Percentiles rank a stretch among this genome's conserved stretches.
Evolutionary conservation across 2,113 vertebrate species (phyloP).

Genomic region (Empidonax traillii): DNA sequence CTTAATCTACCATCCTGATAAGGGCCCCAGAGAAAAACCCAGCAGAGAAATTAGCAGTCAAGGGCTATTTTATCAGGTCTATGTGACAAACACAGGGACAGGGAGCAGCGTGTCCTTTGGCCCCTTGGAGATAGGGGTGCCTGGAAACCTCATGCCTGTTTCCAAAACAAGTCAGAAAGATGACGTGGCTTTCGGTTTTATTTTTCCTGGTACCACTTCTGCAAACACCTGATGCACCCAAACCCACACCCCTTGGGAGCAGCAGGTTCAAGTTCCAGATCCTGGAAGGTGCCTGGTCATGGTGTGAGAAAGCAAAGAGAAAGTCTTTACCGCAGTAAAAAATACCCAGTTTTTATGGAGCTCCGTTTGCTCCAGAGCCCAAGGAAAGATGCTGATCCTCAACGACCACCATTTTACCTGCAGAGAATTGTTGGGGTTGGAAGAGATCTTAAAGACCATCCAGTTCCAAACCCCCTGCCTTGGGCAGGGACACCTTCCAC

Average conservation of each 20-base stretch:
- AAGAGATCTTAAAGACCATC: neutral
- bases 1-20: neutral
- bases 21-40: neutral
- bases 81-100: neutral
- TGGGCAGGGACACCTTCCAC: neutral
- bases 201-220: neutral
- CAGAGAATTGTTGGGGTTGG: neutral
- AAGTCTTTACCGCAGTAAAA: neutral
- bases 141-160: neutral
- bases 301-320: neutral
- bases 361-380: neutral
- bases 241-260: neutral
- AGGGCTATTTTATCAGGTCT: neutral
- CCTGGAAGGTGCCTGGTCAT: neutral
- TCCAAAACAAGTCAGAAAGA: neutral
- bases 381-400: neutral
- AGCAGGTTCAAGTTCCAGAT: neutral
- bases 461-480: neutral
- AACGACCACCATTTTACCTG: fast-evolving
- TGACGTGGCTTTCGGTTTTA: fast-evolving
- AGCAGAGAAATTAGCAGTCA: neutral
- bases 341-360: neutral
- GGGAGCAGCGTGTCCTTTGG: neutral
- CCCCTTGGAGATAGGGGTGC: neutral
- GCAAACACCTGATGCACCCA: fast-evolving